Conservation (phyloP, 2,888 invertebrate species). For the Lordiphosa fenestrarum region DNA sequence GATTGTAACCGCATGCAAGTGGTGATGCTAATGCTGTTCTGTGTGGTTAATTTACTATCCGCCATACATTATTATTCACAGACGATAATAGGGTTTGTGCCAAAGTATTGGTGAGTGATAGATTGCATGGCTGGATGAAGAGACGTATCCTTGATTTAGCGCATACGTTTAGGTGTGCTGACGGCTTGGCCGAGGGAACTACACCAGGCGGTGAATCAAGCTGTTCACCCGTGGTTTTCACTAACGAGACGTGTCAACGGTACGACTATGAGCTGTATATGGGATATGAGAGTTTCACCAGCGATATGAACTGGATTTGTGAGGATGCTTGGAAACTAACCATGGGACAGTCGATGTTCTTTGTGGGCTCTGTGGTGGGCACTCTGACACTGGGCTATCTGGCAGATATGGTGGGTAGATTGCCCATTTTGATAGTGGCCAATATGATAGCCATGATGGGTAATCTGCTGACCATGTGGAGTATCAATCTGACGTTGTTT, state of each 20-base stretch:
- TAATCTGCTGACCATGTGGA: constrained; percentile 81
- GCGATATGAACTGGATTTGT: constrained; percentile 85
- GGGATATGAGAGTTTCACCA: constrained; percentile 83
- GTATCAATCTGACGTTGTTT: constrained; percentile 80
- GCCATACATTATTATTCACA: constrained; percentile 84
- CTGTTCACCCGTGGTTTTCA: constrained; percentile 40
- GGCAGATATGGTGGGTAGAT: constrained; percentile 82
- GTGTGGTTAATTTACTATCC: constrained; percentile 82
- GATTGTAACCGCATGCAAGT: constrained; percentile 82
- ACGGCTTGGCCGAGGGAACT: constrained; percentile 27
- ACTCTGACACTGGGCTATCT: constrained; percentile 82
- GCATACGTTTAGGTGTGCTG: constrained; percentile 60
- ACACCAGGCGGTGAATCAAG: constrained; percentile 40
- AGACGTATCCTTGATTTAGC: constrained; percentile 15
- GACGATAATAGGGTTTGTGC: constrained; percentile 82
- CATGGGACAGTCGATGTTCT: constrained; percentile 84
- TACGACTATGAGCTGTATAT: constrained; percentile 83
- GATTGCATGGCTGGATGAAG: not conserved
- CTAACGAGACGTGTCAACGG: constrained; percentile 73
- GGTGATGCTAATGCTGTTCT: constrained; percentile 81
- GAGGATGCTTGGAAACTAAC: constrained; percentile 83
- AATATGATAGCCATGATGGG: constrained; percentile 82
- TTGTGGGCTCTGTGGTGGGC: constrained; percentile 83
- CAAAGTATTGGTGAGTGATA: constrained; percentile 80
- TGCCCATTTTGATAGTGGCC: constrained; percentile 82